Conservation (phyloP, 2,797 vertebrate genomes). For the Anomalospiza imberbis region DNA sequence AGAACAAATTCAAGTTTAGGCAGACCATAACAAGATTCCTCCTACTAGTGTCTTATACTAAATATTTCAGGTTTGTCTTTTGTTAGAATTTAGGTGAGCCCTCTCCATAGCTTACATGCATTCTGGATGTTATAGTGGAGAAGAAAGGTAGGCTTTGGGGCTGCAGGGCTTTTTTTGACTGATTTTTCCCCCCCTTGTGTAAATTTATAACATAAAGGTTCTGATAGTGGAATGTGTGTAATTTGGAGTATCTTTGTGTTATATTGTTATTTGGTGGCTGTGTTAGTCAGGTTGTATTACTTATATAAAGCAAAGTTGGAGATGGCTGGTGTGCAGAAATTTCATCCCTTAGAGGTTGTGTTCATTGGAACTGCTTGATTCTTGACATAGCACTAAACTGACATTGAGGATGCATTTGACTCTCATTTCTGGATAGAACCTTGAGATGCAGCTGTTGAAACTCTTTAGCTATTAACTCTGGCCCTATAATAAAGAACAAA, state of each 20-base stretch:
- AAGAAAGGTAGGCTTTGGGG: neutral
- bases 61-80: neutral
- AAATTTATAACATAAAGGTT: neutral
- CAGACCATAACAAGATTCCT: neutral
- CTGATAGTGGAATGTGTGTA: neutral
- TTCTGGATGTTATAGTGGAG: neutral
- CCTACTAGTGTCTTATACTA: neutral
- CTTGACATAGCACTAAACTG: neutral
- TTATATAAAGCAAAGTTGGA: neutral
- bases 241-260: neutral
- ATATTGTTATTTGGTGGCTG: neutral
- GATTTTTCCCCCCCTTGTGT: neutral
- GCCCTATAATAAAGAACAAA: neutral
- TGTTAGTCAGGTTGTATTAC: neutral
- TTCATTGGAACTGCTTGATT: neutral
- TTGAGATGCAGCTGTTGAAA: neutral
- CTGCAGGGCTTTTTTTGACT: neutral
- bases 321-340: neutral
- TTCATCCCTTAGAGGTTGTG: neutral
- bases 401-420: neutral
- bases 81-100: neutral
- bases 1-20: neutral
- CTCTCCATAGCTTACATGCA: fast-evolving
- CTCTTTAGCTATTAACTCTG: neutral
- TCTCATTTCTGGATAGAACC: neutral